Percentiles rank a stretch among this genome's conserved stretches.
Conservation (phyloP, 2,888 invertebrate species). For the Andrena fulva region DNA sequence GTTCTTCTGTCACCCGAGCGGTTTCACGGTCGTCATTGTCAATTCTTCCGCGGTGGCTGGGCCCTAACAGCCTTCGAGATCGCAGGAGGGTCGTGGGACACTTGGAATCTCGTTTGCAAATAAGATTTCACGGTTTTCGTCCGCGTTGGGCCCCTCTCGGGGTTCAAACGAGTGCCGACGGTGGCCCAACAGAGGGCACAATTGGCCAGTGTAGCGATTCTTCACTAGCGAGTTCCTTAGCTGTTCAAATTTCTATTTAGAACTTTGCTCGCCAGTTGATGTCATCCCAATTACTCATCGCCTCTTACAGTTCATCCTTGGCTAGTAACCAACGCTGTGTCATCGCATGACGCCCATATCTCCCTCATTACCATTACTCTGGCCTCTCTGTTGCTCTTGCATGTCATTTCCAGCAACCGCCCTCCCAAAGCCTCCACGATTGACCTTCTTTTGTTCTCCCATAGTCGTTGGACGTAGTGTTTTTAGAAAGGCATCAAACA, state of each 20-base stretch:
- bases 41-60: constrained; percentile 18
- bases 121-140: constrained; percentile 67
- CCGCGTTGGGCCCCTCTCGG: background rate
- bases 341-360: constrained; percentile 5
- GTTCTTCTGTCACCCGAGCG: background rate
- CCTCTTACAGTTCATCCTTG: background rate
- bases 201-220: background rate
- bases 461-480: constrained; percentile 1
- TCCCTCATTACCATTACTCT: constrained; percentile 20
- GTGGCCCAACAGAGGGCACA: background rate
- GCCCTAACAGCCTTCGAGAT: background rate
- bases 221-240: background rate
- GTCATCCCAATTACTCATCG: constrained; percentile 9
- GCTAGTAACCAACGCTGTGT: background rate
- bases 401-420: background rate
- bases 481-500: background rate
- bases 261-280: background rate
- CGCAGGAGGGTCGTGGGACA: constrained; percentile 18
- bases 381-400: background rate
- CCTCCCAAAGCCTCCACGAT: background rate
- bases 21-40: constrained; percentile 41
- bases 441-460: constrained; percentile 38
- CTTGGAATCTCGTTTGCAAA: constrained; percentile 82
- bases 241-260: background rate
- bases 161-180: constrained; percentile 17